phyloP scores from a whole-genome alignment of 2,113 vertebrate genomes.

The Willisornis vidua region DNA sequence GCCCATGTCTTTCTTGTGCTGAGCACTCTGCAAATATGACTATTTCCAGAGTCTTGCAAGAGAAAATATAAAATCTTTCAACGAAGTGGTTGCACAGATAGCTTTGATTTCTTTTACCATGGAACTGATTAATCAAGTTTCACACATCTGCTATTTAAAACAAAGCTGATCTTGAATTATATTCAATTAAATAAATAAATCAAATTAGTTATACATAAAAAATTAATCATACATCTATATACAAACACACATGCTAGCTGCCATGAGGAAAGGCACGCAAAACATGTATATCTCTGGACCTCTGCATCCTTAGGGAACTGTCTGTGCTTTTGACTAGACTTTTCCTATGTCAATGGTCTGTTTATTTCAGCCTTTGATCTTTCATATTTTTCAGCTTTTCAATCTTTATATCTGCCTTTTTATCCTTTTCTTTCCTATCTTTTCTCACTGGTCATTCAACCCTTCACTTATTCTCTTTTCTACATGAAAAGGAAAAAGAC shows the following conservation, averaged over 20 bases:
- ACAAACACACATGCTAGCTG: background rate
- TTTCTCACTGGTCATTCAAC: background rate
- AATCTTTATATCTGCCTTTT: background rate
- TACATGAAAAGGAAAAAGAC: background rate
- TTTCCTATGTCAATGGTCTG: background rate
- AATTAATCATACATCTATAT: background rate
- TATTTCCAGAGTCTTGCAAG: background rate
- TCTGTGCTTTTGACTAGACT: background rate
- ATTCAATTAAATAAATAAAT: background rate
- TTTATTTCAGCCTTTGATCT: background rate
- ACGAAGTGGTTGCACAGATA: fast-evolving
- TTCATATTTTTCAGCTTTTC: background rate
- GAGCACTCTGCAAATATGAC: background rate
- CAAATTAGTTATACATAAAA: background rate
- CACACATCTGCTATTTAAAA: background rate
- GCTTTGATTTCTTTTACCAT: background rate
- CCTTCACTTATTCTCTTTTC: background rate
- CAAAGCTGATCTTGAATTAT: background rate
- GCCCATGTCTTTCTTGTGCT: background rate
- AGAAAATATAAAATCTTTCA: background rate
- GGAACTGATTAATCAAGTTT: background rate
- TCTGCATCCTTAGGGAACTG: background rate
- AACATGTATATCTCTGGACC: background rate
- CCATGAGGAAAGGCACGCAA: background rate
- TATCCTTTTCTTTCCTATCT: background rate